A percentile compares a stretch with the other conserved stretches of the same genome.
Evolutionary conservation across 2,797 vertebrate genomes (phyloP).

Genomic region (Fundulus diaphanus): DNA sequence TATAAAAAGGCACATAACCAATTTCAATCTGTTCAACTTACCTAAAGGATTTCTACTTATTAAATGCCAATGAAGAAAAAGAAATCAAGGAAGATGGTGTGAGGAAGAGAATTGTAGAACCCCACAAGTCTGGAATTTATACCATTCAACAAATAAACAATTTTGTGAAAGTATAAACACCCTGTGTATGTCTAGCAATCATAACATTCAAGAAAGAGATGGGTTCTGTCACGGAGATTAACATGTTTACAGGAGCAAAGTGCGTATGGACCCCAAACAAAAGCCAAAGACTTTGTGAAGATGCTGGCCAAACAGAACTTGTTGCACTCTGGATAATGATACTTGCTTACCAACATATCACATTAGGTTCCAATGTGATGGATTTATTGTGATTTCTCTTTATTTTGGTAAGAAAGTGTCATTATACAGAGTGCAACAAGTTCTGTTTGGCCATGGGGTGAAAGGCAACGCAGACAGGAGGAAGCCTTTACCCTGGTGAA

Average conservation of each 20-base stretch:
- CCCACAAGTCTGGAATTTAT: not conserved
- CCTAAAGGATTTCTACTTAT: not conserved
- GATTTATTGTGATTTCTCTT: too few species aligned
- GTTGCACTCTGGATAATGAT: too few species aligned
- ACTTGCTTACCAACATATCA: too few species aligned
- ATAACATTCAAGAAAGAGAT: not conserved
- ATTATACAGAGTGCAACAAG: not conserved
- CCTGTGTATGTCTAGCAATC: not conserved
- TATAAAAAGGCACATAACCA: not conserved
- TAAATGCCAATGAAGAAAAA: not conserved
- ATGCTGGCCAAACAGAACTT: too few species aligned
- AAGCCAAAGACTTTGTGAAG: not conserved
- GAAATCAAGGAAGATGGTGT: not conserved
- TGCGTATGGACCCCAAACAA: not conserved
- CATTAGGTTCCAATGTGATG: too few species aligned
- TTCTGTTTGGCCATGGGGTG: not conserved
- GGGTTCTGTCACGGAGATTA: not conserved
- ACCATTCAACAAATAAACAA: not conserved
- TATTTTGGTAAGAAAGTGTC: not conserved
- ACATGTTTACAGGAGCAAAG: not conserved
- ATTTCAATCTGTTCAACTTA: not conserved
- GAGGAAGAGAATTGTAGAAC: not conserved
- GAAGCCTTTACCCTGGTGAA: not conserved
- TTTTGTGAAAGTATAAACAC: too few species aligned
- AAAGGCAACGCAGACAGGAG: not conserved